Evolutionary conservation across 2,888 invertebrate species (phyloP), one percentile per base, ranked within the genome.

Genomic region (Tetranychus truncatus): DNA sequence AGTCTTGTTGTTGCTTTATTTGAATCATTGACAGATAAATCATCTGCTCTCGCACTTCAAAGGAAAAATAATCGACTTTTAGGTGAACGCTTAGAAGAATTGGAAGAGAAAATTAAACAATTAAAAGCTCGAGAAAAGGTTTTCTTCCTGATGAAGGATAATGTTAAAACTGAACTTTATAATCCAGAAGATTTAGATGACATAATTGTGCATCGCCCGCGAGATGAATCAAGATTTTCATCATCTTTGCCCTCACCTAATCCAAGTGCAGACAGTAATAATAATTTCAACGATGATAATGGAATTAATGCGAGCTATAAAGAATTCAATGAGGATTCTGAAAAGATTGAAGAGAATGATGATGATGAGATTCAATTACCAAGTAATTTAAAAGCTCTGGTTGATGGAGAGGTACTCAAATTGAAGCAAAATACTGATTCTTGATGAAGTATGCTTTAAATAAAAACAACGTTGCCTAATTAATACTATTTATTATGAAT

Each of bases 11-110:
- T 89, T 74, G 91, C 91, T 7, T 83, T 93, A 66, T 85, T 92
- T 80, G 92, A 93, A 81, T 88, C 91, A 72, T 84, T 92, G 66
- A 91, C 90, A 82, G 92, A 93, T 81, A 92, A 92, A 83, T 55
- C 72, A 44, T 46, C 72, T 20, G 75, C 66, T 55, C 45, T 75
- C 4, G 44, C 34, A 6, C 7, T 72, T 24, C 55, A 72, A 20
- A 73, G 72, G 55, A 75, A 74, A 45, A 77, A 77, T 6, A 77
- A 76, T 78, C 91, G 91, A 84, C 90, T 92, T 79, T 84, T 92
- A 76, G 92, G 91, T 1, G 86, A 87, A 77, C 86, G 91, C 82
- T 89, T 92, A 79, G 87, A 88, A n/a, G 91, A 92, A 82, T 83
- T 92, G 72, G 91, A 92, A 80, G 88, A 88, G 81, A 87, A 89